A percentile compares a stretch with the other conserved stretches of the same genome.
These are phyloP conservation scores for Leiothrix lutea DNA, from an alignment of 2,113 vertebrate genomes.

Conservation along the genomic window DNA sequence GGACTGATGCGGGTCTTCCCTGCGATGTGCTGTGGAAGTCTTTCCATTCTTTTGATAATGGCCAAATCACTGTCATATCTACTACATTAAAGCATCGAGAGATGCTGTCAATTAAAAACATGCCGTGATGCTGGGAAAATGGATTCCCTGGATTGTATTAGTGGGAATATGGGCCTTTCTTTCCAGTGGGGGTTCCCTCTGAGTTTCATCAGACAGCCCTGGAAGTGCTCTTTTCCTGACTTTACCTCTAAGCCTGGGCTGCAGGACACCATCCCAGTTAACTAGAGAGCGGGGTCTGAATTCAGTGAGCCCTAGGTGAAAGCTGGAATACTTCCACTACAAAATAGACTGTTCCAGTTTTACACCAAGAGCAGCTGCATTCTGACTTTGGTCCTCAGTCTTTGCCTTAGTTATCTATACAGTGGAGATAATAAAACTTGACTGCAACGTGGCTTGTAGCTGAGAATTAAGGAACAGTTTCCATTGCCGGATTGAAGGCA, in stretches of 20 bases:
- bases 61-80: background rate
- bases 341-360: background rate
- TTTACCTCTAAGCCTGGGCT: background rate
- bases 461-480: background rate
- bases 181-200: background rate
- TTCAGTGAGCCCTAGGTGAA: background rate
- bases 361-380: accelerated
- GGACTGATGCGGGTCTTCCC: accelerated
- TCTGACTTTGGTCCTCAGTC: background rate
- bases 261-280: background rate
- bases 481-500: background rate
- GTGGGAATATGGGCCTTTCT: background rate
- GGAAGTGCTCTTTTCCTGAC: background rate
- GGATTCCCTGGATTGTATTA: background rate
- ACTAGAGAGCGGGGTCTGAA: background rate
- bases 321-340: background rate
- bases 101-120: background rate
- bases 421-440: background rate
- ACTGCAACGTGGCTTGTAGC: background rate
- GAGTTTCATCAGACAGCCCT: background rate
- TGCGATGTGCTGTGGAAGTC: accelerated
- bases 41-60: background rate
- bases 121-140: background rate
- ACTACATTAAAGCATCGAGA: background rate
- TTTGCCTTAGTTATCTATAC: background rate